These are phyloP conservation scores for Hippocampus barbouri DNA, from an alignment of 2,113 vertebrate species.

Conservation along the genomic window DNA sequence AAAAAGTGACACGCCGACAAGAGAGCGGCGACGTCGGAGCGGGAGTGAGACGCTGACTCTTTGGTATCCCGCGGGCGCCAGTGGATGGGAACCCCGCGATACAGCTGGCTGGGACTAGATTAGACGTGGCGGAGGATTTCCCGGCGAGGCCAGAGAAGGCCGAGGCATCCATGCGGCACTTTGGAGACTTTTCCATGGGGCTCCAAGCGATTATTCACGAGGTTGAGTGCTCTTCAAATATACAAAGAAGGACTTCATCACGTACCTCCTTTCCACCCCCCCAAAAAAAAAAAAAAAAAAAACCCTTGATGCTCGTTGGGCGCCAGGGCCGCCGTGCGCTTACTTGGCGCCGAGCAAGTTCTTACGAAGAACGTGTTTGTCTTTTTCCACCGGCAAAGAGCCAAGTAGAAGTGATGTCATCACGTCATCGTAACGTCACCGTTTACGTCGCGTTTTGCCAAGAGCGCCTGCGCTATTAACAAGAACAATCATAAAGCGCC, in stretches of 20 bases:
- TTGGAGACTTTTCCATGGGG: neutral
- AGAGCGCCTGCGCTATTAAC: no score
- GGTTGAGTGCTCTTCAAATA: neutral
- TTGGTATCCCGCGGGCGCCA: constrained; percentile 51
- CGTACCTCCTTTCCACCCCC: no score
- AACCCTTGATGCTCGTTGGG: no score
- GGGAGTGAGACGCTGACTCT: constrained; percentile 60
- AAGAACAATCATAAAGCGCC: no score
- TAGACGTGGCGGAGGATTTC: constrained; percentile 40
- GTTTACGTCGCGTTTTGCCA: no score
- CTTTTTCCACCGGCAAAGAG: no score
- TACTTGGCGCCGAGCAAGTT: no score
- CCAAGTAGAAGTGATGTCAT: no score
- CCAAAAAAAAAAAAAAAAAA: no score
- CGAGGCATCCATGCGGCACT: neutral
- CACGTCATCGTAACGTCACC: no score
- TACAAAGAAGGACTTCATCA: neutral
- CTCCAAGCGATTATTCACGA: neutral
- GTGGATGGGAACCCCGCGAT: constrained; percentile 30
- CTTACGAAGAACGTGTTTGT: no score
- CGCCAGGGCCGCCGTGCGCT: no score
- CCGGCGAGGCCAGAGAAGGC: neutral
- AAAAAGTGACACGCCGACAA: constrained; percentile 70
- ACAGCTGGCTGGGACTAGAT: constrained; percentile 26
- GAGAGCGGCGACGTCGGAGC: constrained; percentile 24